Evolutionary conservation across 2,797 vertebrate genomes (phyloP).

Genomic region (Octomys mimax): DNA sequence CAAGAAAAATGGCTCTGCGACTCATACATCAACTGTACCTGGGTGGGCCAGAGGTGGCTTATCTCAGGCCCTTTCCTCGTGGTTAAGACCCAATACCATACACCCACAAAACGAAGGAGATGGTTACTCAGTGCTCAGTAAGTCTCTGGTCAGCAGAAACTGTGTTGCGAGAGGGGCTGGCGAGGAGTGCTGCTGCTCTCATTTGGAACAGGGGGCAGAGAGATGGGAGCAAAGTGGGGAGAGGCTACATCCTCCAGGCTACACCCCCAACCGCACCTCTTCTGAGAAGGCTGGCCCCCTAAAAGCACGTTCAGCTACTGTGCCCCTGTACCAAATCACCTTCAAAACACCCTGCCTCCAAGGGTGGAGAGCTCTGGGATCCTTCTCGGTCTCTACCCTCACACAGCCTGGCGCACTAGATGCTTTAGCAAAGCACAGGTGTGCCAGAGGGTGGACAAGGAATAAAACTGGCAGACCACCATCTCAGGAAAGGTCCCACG

Average conservation of each 20-base stretch:
- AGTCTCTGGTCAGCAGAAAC: not conserved
- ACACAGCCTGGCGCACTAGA: not conserved
- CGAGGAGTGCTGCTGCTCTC: not conserved
- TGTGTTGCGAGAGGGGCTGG: not conserved
- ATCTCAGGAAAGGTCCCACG: slow-evolving; percentile 8
- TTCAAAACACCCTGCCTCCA: not conserved
- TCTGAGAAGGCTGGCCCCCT: not conserved
- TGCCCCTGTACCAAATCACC: not conserved
- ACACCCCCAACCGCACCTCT: not conserved
- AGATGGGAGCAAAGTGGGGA: too few relatives aligned
- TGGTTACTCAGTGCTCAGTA: not conserved
- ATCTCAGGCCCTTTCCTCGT: not conserved
- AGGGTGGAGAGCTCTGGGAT: not conserved
- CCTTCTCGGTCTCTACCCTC: not conserved
- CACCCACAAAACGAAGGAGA: not conserved
- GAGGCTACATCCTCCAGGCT: not conserved
- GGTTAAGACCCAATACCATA: not conserved
- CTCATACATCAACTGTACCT: not conserved
- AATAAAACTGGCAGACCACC: not conserved
- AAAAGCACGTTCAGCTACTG: not conserved
- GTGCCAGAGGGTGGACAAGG: not conserved
- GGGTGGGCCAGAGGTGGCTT: not conserved
- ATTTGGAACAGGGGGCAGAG: not conserved
- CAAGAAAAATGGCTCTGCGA: not conserved
- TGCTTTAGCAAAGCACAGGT: not conserved